Conservation (phyloP, 2,888 invertebrate genomes). For the Endotricha flammealis region DNA sequence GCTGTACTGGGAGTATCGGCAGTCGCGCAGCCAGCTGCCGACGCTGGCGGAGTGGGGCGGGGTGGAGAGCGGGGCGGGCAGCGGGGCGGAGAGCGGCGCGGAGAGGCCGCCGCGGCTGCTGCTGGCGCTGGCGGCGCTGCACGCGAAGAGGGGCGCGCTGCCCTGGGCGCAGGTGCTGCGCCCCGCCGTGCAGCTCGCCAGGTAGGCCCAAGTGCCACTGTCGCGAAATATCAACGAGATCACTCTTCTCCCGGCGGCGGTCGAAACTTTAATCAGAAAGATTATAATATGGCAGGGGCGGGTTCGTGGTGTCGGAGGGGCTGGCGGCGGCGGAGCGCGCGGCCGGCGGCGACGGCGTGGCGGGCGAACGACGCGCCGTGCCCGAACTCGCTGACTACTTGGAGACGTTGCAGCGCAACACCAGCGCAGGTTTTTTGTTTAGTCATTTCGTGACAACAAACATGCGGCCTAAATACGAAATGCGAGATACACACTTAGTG, state of each 20-base stretch:
- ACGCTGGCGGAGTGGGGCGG: conserved; percentile 67
- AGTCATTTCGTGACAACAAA: no score
- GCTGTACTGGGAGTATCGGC: conserved; percentile 83
- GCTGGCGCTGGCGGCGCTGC: conserved; percentile 50
- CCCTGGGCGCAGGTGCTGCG: conserved; percentile 51
- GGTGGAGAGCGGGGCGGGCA: conserved; percentile 8
- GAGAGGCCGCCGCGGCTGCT: conserved; percentile 44
- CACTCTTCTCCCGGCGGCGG: neutral
- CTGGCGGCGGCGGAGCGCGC: conserved; percentile 33
- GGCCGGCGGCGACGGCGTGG: conserved; percentile 32
- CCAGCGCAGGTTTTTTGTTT: conserved; percentile 58
- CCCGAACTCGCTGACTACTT: conserved; percentile 76
- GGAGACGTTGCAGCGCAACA: conserved; percentile 65
- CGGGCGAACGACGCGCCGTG: conserved; percentile 60
- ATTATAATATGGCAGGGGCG: conserved; percentile 29
- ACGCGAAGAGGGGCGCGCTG: conserved; percentile 42
- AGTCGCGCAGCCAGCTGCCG: conserved; percentile 57
- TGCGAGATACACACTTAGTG: no score
- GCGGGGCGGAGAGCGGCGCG: conserved; percentile 7
- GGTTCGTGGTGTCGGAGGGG: conserved; percentile 41
- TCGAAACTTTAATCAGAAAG: neutral
- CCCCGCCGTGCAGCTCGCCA: conserved; percentile 49
- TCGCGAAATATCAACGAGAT: neutral
- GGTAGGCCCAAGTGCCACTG: conserved; percentile 26
- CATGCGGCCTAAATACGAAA: no score